Conservation (phyloP, 2,888 invertebrate species). For the Malacosoma neustria region DNA sequence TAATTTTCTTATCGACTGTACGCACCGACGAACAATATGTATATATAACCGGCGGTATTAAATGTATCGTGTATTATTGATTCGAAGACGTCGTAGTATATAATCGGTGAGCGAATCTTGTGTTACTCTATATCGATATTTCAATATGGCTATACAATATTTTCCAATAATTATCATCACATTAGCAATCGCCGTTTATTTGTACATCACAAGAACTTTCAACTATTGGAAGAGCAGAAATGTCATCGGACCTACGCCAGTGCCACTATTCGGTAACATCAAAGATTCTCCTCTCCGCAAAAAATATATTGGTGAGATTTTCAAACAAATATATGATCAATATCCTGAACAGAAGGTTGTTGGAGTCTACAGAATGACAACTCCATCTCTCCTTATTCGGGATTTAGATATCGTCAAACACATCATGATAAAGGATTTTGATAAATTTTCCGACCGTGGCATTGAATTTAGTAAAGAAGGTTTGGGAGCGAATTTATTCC, state of each 20-base stretch:
- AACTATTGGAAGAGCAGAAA: conserved; percentile 36
- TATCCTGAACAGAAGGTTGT: conserved; percentile 39
- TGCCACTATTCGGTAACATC: conserved; percentile 31
- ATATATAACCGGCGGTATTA: no score
- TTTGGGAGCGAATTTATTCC: conserved; percentile 36
- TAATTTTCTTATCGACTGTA: no score
- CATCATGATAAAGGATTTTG: conserved; percentile 42
- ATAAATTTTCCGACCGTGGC: conserved; percentile 34
- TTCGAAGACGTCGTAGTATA: no score
- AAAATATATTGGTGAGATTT: conserved; percentile 18
- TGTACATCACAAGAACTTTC: conserved; percentile 32
- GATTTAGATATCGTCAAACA: conserved; percentile 41
- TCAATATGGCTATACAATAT: no score
- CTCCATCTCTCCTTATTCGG: conserved; percentile 30
- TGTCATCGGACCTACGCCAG: conserved; percentile 28
- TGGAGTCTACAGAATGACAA: conserved; percentile 36
- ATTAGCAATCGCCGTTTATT: conserved; percentile 16
- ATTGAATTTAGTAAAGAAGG: conserved; percentile 31
- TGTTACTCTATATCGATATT: no score
- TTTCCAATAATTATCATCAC: conserved; percentile 7
- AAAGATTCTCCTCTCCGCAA: conserved; percentile 21
- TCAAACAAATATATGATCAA: conserved; percentile 26
- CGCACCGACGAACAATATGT: no score
- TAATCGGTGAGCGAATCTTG: no score
- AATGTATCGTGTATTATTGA: no score